A percentile compares a stretch with the other conserved stretches of the same genome.
These are phyloP conservation scores for Caiman crocodilus DNA, from an alignment of 2,797 vertebrate genomes.

Conservation along the genomic window DNA sequence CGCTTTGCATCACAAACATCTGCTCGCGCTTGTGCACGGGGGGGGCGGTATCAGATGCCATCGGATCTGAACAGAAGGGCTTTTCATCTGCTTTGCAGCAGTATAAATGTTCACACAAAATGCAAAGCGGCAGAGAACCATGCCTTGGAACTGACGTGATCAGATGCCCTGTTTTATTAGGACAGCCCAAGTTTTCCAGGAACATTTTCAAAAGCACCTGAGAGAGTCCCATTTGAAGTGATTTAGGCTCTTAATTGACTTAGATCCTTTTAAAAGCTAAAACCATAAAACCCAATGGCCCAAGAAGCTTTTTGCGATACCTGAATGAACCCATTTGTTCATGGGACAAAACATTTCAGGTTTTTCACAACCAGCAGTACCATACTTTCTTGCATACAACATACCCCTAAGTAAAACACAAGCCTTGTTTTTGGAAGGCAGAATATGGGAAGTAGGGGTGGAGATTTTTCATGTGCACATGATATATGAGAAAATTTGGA, in stretches of 20 bases:
- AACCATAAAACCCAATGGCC: not conserved
- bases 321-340: not conserved
- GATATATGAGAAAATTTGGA: too few species aligned
- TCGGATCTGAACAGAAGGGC: too few species aligned
- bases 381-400: too few species aligned
- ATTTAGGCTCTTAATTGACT: not conserved
- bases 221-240: not conserved
- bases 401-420: too few species aligned
- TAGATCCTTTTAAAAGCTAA: not conserved
- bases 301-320: not conserved
- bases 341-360: not conserved
- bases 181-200: not conserved
- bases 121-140: fast-evolving
- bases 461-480: too few species aligned
- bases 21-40: not conserved
- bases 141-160: not conserved
- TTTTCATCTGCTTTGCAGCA: fast-evolving
- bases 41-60: not conserved
- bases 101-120: fast-evolving
- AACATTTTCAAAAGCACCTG: not conserved
- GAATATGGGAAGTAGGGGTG: too few species aligned
- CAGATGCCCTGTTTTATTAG: not conserved
- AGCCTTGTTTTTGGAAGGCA: too few species aligned
- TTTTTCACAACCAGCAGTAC: not conserved
- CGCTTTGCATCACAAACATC: not conserved